Percentiles rank a stretch among this genome's conserved stretches.
These are phyloP conservation scores for Eupithecia insigniata DNA, from an alignment of 2,888 invertebrate genomes.

Conservation along the genomic window DNA sequence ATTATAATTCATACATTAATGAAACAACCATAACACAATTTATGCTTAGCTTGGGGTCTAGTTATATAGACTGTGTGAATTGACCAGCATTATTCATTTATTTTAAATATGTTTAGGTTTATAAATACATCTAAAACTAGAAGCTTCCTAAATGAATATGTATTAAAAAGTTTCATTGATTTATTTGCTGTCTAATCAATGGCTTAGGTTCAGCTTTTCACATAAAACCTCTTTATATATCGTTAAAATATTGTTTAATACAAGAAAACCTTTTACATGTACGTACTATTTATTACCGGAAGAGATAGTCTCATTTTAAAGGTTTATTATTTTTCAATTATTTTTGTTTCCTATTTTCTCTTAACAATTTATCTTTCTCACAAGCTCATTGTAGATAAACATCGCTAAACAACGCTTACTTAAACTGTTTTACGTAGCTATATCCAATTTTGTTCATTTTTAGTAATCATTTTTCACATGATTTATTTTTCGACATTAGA, in stretches of 20 bases:
- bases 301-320: slow-evolving; percentile 10
- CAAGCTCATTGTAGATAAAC: slow-evolving; percentile 13
- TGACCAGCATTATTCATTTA: too few relatives aligned
- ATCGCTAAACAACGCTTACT: neutral
- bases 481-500: neutral
- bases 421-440: slow-evolving; percentile 7
- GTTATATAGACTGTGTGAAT: too few relatives aligned
- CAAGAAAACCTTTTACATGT: neutral
- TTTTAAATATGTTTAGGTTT: neutral
- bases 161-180: neutral
- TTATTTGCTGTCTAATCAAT: neutral
- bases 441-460: slow-evolving; percentile 5
- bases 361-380: slow-evolving; percentile 6
- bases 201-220: neutral
- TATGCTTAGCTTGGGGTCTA: neutral
- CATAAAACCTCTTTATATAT: neutral
- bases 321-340: slow-evolving; percentile 7
- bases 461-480: neutral
- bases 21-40: neutral
- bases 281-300: neutral
- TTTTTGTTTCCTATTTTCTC: slow-evolving; percentile 12
- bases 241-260: neutral
- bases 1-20: too few relatives aligned
- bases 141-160: neutral
- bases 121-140: neutral